These are phyloP conservation scores for Leptinotarsa juncta DNA, from an alignment of 2,888 invertebrate genomes.

Conservation along the genomic window DNA sequence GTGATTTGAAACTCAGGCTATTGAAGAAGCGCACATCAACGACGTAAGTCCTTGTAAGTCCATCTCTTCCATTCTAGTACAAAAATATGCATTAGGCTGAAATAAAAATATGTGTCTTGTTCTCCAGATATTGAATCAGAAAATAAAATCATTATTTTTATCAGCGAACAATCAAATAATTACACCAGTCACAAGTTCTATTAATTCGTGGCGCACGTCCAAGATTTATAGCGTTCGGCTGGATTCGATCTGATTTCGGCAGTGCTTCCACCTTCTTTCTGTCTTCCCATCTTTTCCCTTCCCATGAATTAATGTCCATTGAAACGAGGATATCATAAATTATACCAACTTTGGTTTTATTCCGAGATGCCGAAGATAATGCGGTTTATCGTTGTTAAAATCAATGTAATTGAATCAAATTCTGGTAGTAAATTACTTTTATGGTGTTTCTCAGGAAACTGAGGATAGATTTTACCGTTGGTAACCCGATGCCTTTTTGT, in stretches of 20 bases:
- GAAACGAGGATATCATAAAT: conserved; percentile 40
- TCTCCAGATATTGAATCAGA: not conserved
- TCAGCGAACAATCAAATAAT: conserved; percentile 60
- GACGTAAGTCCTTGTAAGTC: too few species aligned
- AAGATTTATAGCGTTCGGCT: conserved; percentile 55
- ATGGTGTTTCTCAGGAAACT: conserved; percentile 33
- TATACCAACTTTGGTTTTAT: conserved; percentile 38
- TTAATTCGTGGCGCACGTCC: conserved; percentile 60
- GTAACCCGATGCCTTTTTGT: conserved; percentile 2
- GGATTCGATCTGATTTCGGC: conserved; percentile 43
- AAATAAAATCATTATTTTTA: not conserved
- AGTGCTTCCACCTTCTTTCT: conserved; percentile 36
- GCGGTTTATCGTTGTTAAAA: conserved; percentile 37
- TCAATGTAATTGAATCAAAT: conserved; percentile 42
- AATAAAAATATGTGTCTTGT: not conserved
- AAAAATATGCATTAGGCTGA: too few species aligned
- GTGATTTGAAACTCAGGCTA: too few species aligned
- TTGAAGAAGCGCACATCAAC: too few species aligned
- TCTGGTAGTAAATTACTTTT: conserved; percentile 39
- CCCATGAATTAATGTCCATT: conserved; percentile 55
- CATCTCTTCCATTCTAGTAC: too few species aligned
- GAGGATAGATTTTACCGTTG: conserved; percentile 26
- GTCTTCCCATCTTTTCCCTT: conserved; percentile 28
- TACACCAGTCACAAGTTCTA: conserved; percentile 61
- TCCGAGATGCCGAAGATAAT: conserved; percentile 40